A percentile compares a stretch with the other conserved stretches of the same genome.
Evolutionary conservation across 2,113 vertebrate species (phyloP).

Genomic region (Eptesicus fuscus): DNA sequence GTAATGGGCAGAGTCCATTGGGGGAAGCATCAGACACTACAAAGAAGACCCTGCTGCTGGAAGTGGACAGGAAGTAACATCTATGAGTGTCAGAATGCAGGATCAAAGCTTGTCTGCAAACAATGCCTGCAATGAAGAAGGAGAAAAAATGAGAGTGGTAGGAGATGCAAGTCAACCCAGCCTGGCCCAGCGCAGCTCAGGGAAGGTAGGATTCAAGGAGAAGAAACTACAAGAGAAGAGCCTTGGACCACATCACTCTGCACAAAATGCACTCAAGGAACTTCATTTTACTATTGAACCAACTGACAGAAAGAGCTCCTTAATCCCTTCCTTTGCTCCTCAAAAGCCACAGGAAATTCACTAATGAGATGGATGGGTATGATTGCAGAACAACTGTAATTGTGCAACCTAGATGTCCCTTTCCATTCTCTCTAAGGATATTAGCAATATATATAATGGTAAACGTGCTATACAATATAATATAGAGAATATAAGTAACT

Average conservation of each 20-base stretch:
- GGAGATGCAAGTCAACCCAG: not conserved
- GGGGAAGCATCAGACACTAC: not conserved
- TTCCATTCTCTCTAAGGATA: not conserved
- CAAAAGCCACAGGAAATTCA: not conserved
- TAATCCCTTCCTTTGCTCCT: not conserved
- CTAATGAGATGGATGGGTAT: not conserved
- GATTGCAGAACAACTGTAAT: not conserved
- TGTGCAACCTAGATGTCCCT: not conserved
- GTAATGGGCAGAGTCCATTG: not conserved
- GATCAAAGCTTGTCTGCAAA: not conserved
- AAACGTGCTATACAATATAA: not conserved
- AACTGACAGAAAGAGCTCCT: not conserved
- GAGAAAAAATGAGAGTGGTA: not conserved
- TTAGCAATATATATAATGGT: not conserved
- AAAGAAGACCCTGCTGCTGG: not conserved
- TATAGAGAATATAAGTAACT: not conserved
- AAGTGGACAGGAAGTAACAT: not conserved
- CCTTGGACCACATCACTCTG: not conserved
- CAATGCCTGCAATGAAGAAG: not conserved
- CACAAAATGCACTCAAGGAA: not conserved
- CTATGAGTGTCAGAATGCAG: not conserved
- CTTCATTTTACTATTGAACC: not conserved
- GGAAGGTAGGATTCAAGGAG: not conserved
- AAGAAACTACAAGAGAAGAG: not conserved
- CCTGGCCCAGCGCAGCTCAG: not conserved